These are phyloP conservation scores for Himalopsyche kuldschensis DNA, from an alignment of 2,888 invertebrate genomes.

Conservation along the genomic window DNA sequence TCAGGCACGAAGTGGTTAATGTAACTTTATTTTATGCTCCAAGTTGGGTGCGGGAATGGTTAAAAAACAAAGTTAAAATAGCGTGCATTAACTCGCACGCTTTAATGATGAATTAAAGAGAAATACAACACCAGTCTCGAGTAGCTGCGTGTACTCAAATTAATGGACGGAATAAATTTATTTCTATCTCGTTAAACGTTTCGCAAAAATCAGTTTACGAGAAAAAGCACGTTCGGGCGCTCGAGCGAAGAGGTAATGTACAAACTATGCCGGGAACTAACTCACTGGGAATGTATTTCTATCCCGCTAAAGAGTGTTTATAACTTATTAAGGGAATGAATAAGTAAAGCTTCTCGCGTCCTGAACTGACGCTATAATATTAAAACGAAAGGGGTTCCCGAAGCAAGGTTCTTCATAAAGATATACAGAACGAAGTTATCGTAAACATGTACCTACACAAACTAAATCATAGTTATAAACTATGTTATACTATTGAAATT, in stretches of 20 bases:
- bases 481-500: too few species aligned
- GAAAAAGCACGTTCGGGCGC: background rate
- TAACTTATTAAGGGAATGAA: background rate
- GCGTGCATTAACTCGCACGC: too few species aligned
- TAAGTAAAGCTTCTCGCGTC: background rate
- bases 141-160: background rate
- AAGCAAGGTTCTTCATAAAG: background rate
- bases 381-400: background rate
- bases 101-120: background rate
- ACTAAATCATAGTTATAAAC: background rate
- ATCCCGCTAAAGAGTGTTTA: background rate
- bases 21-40: too few species aligned
- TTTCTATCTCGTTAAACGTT: background rate
- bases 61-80: too few species aligned
- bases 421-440: background rate
- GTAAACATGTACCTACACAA: background rate
- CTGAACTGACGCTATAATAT: background rate
- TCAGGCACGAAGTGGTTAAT: too few species aligned
- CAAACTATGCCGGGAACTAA: background rate
- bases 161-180: background rate
- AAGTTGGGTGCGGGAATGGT: too few species aligned
- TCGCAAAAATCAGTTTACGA: background rate
- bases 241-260: background rate
- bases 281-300: background rate
- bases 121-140: background rate